phyloP scores from a whole-genome alignment of 2,113 vertebrate species.

The Trematomus loennbergii region DNA sequence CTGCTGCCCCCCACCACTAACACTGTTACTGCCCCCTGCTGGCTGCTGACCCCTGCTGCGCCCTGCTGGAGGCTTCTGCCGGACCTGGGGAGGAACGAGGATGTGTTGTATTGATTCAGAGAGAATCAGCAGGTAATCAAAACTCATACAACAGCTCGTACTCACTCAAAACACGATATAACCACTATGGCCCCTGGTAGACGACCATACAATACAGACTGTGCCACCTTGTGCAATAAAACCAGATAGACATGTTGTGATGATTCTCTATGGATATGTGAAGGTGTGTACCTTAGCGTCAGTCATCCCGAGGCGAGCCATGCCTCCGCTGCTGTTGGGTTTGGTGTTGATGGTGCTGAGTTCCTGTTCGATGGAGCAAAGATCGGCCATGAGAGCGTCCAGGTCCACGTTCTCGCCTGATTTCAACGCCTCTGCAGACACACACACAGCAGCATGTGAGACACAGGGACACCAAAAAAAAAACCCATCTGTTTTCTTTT shows the following conservation, averaged over 20 bases:
- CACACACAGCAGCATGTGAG: neutral
- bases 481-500: too few relatives aligned
- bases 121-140: neutral
- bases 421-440: conserved; percentile 93
- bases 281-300: conserved; percentile 76
- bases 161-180: too few relatives aligned
- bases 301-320: conserved; percentile 84
- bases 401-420: conserved; percentile 96
- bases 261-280: too few relatives aligned
- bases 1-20: conserved; percentile 73
- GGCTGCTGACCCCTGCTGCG: conserved; percentile 81
- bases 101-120: neutral
- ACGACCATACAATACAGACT: too few relatives aligned
- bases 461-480: too few relatives aligned
- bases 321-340: conserved; percentile 84
- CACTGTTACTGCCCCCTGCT: conserved; percentile 68
- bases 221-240: too few relatives aligned
- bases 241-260: too few relatives aligned
- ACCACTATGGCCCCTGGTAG: too few relatives aligned
- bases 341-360: conserved; percentile 91
- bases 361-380: conserved; percentile 98
- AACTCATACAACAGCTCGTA: too few relatives aligned
- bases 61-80: conserved; percentile 88
- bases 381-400: conserved; percentile 98
- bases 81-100: conserved; percentile 49